Evolutionary conservation across 2,888 invertebrate genomes (phyloP).

Genomic region (Agrenia bidenticulata): DNA sequence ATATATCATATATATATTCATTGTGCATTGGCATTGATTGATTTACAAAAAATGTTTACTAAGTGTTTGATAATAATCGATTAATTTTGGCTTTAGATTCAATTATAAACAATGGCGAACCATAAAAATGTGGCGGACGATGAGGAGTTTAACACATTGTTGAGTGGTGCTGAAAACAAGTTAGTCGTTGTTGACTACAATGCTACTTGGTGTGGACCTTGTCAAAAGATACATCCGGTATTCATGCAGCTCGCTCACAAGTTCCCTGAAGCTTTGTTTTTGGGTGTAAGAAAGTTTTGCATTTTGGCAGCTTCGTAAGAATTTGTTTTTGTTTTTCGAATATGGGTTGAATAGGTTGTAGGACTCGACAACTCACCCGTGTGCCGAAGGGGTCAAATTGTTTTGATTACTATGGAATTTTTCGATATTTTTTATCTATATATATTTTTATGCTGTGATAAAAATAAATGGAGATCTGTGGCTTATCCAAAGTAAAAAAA

Average conservation of each 20-base stretch:
- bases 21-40: too few species aligned
- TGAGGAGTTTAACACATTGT: conserved; percentile 79
- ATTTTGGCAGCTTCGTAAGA: background rate
- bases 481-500: conserved; percentile 5
- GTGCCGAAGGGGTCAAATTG: too few species aligned
- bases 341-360: too few species aligned
- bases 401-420: background rate
- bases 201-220: conserved; percentile 97
- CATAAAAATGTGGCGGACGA: conserved; percentile 65
- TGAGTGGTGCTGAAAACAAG: conserved; percentile 73
- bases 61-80: too few species aligned
- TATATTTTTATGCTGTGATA: background rate
- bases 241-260: conserved; percentile 85
- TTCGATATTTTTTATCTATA: background rate
- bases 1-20: too few species aligned
- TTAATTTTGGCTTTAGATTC: too few species aligned
- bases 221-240: conserved; percentile 87
- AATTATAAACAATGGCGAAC: conserved; percentile 39
- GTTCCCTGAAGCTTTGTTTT: conserved; percentile 84
- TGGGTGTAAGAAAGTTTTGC: conserved; percentile 49
- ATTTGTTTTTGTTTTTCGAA: too few species aligned
- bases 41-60: too few species aligned
- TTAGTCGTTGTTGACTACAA: conserved; percentile 94
- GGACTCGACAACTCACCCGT: too few species aligned
- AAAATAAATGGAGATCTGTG: too few species aligned